These are phyloP conservation scores for Limenitis camilla DNA, from an alignment of 2,888 invertebrate genomes.

Conservation along the genomic window DNA sequence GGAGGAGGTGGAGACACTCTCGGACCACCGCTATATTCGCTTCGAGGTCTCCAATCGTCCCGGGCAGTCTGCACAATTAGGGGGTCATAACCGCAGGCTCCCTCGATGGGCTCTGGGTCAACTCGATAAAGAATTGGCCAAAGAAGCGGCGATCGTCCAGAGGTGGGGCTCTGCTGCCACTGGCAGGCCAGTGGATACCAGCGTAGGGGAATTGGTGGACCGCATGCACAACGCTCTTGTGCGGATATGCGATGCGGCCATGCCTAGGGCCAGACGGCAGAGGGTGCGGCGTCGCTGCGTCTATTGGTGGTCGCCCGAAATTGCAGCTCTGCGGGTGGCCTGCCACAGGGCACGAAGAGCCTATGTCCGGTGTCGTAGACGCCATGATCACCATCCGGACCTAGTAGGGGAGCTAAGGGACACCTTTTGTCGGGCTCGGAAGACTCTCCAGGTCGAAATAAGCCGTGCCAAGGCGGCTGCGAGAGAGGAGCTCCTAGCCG, in stretches of 20 bases:
- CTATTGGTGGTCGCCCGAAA: constrained; percentile 20
- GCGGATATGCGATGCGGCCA: constrained; percentile 12
- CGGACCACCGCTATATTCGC: background rate
- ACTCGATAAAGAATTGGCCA: too few species aligned
- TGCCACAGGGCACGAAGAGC: constrained; percentile 2
- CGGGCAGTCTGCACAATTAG: too few species aligned
- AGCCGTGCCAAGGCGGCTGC: constrained; percentile 8
- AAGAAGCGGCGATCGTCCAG: background rate
- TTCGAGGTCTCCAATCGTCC: background rate
- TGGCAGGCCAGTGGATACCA: background rate
- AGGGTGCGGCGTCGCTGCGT: background rate
- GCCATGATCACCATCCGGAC: constrained; percentile 10
- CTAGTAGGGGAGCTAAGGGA: constrained; percentile 9
- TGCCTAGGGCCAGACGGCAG: constrained; percentile 4
- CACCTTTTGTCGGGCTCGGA: constrained; percentile 4
- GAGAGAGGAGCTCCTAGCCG: constrained; percentile 5
- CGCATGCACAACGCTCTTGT: background rate
- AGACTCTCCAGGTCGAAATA: constrained; percentile 5
- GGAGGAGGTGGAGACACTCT: constrained; percentile 1
- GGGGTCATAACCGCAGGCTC: background rate
- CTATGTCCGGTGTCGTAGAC: constrained; percentile 6
- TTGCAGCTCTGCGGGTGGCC: constrained; percentile 6
- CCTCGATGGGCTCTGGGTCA: constrained; percentile 5
- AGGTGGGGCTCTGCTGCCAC: background rate
- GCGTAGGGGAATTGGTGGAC: constrained; percentile 1